Conservation (phyloP, 2,797 vertebrate species). For the Numenius phaeopus region DNA sequence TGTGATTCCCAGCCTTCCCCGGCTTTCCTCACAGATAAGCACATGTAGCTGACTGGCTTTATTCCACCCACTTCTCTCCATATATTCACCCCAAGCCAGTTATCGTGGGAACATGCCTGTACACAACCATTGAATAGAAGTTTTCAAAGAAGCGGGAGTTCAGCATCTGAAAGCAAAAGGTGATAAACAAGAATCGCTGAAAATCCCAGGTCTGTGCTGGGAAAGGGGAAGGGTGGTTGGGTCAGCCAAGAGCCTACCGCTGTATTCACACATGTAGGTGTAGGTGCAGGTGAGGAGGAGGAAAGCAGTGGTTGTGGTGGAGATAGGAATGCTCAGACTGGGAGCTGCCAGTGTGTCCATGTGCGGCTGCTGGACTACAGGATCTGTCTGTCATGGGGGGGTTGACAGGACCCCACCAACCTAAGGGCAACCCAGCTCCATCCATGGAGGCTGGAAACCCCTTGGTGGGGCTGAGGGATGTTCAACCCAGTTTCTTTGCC, state of each 20-base stretch:
- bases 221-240: neutral
- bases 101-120: neutral
- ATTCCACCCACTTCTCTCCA: neutral
- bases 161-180: neutral
- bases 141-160: neutral
- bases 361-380: neutral
- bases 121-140: neutral
- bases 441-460: neutral
- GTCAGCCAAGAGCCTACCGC: fast-evolving
- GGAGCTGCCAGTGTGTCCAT: neutral
- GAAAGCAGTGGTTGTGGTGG: neutral
- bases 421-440: neutral
- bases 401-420: neutral
- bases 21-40: neutral
- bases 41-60: neutral
- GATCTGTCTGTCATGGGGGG: neutral
- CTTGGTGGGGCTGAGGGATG: neutral
- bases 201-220: neutral
- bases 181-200: neutral
- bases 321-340: neutral
- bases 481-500: neutral
- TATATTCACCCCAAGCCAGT: neutral
- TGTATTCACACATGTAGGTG: neutral
- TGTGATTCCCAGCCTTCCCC: neutral
- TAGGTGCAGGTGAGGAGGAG: neutral